Percentiles rank a stretch among this genome's conserved stretches.
Conservation (phyloP, 1,140 invertebrate species). For the Monomorium pharaonis region DNA sequence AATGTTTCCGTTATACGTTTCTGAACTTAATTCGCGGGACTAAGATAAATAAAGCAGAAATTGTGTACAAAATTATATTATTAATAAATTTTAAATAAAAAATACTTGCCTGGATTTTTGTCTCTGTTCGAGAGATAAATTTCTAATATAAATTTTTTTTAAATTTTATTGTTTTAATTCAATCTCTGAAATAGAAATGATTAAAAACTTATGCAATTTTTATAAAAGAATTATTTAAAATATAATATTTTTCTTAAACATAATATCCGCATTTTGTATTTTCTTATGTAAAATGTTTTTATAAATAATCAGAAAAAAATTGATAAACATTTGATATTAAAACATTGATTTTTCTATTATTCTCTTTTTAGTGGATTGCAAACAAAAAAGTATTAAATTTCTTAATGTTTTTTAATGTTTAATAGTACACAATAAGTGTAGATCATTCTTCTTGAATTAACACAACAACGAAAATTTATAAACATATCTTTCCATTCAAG, state of each 20-base stretch:
- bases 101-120: not conserved
- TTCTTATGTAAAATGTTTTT: not conserved
- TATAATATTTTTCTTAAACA: not conserved
- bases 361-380: not conserved
- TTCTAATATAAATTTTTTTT: not conserved
- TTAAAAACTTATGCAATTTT: not conserved
- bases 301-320: not conserved
- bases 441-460: not conserved
- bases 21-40: not conserved
- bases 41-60: not conserved
- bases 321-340: not conserved
- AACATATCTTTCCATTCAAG: constrained; percentile 19
- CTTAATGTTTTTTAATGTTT: not conserved
- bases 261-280: not conserved
- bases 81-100: not conserved
- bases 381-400: not conserved
- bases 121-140: not conserved
- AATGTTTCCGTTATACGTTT: not conserved
- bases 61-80: not conserved
- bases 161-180: too few species aligned
- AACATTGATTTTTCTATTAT: not conserved
- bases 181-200: too few species aligned
- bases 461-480: not conserved
- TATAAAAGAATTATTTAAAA: not conserved
- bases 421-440: not conserved